A percentile compares a stretch with the other conserved stretches of the same genome.
phyloP scores from a whole-genome alignment of 2,888 invertebrate species.

The Boloria euphrosyne region DNA sequence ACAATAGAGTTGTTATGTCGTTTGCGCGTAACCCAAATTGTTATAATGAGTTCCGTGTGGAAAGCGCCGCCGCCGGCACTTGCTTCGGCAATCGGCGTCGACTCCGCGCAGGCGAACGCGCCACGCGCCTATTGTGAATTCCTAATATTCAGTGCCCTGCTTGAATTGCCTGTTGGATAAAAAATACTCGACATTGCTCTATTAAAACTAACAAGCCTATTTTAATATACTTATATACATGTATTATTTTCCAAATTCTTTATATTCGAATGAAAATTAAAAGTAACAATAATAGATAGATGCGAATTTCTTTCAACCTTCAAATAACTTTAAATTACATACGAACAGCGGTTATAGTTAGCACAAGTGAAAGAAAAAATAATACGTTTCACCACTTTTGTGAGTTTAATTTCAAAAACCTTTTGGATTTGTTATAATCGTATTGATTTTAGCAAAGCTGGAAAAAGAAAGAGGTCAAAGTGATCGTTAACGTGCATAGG shows the following conservation, averaged over 20 bases:
- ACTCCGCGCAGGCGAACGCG: conserved; percentile 13
- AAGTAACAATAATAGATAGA: background rate
- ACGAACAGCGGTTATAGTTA: too few relatives aligned
- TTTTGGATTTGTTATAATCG: too few relatives aligned
- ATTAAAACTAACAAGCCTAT: too few relatives aligned
- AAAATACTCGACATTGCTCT: too few relatives aligned
- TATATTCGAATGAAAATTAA: background rate
- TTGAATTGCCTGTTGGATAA: background rate
- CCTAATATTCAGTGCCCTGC: conserved; percentile 1
- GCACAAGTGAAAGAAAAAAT: too few relatives aligned
- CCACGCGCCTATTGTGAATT: conserved; percentile 30
- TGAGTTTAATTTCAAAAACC: too few relatives aligned
- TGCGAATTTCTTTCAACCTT: background rate
- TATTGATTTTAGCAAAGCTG: background rate
- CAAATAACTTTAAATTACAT: background rate
- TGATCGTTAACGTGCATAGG: conserved; percentile 4
- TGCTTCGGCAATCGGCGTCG: background rate
- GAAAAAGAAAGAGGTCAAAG: conserved; percentile 8
- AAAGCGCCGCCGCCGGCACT: conserved; percentile 44
- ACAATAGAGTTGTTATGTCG: conserved; percentile 33
- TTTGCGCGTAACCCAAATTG: conserved; percentile 40
- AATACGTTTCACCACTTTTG: too few relatives aligned
- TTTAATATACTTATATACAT: too few relatives aligned
- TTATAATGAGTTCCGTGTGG: conserved; percentile 51
- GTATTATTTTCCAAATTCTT: too few relatives aligned